Conservation (phyloP, 2,113 vertebrate species). For the Pterocles orientalis region DNA sequence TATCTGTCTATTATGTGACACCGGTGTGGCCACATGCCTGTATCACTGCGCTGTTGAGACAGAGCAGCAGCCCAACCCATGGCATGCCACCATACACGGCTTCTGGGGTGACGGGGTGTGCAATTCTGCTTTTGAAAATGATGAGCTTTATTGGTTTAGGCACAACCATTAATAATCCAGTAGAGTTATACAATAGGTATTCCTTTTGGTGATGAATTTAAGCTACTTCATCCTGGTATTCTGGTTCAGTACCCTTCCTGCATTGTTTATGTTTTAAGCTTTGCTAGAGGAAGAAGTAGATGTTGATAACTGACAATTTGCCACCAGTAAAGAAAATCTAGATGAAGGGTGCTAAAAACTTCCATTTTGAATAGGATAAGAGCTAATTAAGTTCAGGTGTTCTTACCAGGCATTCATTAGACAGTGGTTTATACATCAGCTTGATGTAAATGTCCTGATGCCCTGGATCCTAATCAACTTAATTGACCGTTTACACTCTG, state of each 20-base stretch:
- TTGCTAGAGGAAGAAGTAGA: not conserved
- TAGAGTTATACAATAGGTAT: not conserved
- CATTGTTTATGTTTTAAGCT: not conserved
- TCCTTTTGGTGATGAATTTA: not conserved
- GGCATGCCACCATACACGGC: not conserved
- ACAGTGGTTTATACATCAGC: not conserved
- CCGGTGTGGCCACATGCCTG: rapidly evolving
- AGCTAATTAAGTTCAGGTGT: not conserved
- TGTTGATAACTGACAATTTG: not conserved
- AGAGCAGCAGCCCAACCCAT: not conserved
- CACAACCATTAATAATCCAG: not conserved
- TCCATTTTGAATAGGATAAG: not conserved
- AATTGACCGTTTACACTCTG: not conserved
- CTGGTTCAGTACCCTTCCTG: not conserved
- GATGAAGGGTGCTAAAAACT: not conserved
- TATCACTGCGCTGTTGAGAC: not conserved
- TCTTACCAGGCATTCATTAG: not conserved
- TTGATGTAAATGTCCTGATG: not conserved
- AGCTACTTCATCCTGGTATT: not conserved
- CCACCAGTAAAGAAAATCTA: not conserved
- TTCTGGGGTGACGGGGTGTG: not conserved
- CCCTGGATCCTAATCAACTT: not conserved
- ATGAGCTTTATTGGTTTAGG: not conserved
- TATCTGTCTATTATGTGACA: not conserved
- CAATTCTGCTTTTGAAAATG: not conserved